Conservation (phyloP, 2,797 vertebrate genomes). For the Pipistrellus nathusii region DNA sequence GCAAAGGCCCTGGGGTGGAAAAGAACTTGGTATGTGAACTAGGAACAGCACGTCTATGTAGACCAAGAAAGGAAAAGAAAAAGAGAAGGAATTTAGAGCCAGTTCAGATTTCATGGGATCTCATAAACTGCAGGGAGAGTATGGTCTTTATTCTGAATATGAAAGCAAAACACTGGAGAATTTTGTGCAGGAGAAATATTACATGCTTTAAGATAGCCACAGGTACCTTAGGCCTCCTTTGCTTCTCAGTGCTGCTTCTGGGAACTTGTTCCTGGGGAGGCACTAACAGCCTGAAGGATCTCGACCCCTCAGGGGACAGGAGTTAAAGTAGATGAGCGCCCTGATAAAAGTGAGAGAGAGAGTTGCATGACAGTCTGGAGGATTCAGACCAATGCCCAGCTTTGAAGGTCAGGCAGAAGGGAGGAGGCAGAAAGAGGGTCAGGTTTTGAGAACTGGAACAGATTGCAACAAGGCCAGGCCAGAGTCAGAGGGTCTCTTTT, state of each 20-base stretch:
- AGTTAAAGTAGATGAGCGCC: rapidly evolving
- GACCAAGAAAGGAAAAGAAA: background rate
- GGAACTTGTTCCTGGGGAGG: background rate
- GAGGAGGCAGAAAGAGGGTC: background rate
- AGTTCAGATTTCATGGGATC: background rate
- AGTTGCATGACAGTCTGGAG: too few species aligned
- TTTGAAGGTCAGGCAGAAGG: background rate
- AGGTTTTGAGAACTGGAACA: background rate
- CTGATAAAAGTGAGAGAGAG: background rate
- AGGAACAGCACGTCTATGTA: rapidly evolving
- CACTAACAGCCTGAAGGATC: background rate
- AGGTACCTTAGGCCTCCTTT: background rate
- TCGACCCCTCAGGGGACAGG: rapidly evolving
- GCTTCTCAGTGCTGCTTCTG: background rate
- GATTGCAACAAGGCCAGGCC: background rate
- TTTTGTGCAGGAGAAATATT: background rate
- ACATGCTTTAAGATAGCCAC: background rate
- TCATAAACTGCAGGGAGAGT: background rate
- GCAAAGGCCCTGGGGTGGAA: background rate
- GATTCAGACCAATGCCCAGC: background rate
- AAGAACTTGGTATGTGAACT: background rate
- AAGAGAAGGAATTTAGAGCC: background rate
- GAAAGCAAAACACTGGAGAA: background rate
- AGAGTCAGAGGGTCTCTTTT: background rate
- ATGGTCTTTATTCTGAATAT: background rate